Evolutionary conservation across 2,888 invertebrate species (phyloP).

Genomic region (Callinectes sapidus): DNA sequence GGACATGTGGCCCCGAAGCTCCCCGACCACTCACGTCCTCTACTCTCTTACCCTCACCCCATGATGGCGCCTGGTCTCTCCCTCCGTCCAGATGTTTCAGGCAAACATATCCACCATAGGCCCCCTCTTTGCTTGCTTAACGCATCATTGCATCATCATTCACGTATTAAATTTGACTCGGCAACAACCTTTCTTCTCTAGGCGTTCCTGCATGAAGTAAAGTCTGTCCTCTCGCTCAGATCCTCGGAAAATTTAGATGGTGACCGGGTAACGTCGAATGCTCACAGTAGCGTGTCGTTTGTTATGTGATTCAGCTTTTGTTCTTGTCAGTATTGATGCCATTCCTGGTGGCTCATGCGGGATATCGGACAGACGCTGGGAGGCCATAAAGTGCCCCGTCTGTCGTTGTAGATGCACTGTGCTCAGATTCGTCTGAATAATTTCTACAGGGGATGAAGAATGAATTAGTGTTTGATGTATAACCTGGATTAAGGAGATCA

Average conservation of each 20-base stretch:
- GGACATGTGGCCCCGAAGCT: slow-evolving; percentile 44
- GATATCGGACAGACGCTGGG: background rate
- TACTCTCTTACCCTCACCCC: slow-evolving; percentile 37
- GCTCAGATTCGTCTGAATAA: slow-evolving; percentile 15
- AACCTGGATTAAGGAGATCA: background rate
- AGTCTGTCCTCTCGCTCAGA: background rate
- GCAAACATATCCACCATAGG: background rate
- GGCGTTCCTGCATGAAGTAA: background rate
- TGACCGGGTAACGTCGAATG: background rate
- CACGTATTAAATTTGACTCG: slow-evolving; percentile 13
- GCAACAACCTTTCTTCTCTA: background rate
- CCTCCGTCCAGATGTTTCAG: slow-evolving; percentile 13
- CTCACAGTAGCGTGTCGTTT: background rate
- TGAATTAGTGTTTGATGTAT: slow-evolving; percentile 2
- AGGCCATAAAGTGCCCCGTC: background rate
- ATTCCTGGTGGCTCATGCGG: background rate
- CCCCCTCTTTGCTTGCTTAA: slow-evolving; percentile 26
- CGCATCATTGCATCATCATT: slow-evolving; percentile 41
- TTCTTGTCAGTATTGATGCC: slow-evolving; percentile 7
- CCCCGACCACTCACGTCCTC: slow-evolving; percentile 15
- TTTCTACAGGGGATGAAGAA: background rate
- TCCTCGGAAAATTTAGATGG: slow-evolving; percentile 10
- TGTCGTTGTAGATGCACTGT: background rate
- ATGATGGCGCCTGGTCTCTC: slow-evolving; percentile 29
- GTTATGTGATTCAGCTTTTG: slow-evolving; percentile 8